A percentile compares a stretch with the other conserved stretches of the same genome.
phyloP scores from a whole-genome alignment of 2,113 vertebrate genomes.

The Gracilinanus agilis region DNA sequence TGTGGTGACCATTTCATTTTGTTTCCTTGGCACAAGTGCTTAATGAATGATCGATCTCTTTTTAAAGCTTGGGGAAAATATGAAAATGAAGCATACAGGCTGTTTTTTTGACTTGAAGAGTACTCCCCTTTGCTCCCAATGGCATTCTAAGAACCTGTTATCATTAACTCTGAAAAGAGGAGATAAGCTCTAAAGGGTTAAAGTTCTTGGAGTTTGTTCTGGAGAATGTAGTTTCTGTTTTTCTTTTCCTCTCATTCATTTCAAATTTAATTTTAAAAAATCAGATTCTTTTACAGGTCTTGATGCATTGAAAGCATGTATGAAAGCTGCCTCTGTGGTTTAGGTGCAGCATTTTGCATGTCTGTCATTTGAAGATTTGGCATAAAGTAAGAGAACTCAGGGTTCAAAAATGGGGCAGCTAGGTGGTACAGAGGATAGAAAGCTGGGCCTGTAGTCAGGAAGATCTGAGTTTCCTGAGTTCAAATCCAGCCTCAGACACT shows the following conservation, averaged over 20 bases:
- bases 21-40: not conserved
- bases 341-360: not conserved
- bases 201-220: conserved; percentile 30
- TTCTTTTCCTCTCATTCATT: not conserved
- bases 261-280: not conserved
- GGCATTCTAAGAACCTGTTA: no score
- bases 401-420: not conserved
- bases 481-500: not conserved
- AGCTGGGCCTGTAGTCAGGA: not conserved
- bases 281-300: not conserved
- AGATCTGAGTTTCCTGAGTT: not conserved
- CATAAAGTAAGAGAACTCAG: not conserved
- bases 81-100: not conserved
- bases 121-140: not conserved
- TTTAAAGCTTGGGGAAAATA: not conserved
- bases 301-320: conserved; percentile 4
- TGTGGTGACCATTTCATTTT: not conserved
- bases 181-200: not conserved
- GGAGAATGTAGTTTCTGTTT: not conserved
- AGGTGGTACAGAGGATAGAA: not conserved
- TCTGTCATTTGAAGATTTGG: not conserved
- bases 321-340: not conserved
- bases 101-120: not conserved
- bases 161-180: not conserved
- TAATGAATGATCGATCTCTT: not conserved